Base-by-base conservation (phyloP, 2,113 vertebrate genomes). In the Piaya cayana region DNA sequence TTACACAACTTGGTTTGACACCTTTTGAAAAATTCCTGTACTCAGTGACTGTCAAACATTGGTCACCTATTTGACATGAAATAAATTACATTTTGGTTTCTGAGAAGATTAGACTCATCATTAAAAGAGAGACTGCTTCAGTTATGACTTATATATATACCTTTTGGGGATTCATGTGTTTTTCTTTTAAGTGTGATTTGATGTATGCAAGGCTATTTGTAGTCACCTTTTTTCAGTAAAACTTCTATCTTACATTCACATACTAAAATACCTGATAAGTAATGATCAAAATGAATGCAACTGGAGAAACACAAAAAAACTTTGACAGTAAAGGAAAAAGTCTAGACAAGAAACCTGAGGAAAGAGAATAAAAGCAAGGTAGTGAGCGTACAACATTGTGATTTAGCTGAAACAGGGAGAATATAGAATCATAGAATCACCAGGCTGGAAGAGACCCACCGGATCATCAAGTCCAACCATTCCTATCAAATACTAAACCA, bases 351-450 rank as follows among this genome's bases (percentile, higher is more conserved):
- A 60, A 92, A 83, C 45, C n/a, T 69, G 70, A 52, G 30, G 36
- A 78, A 72, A 25, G 30, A 81, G 39, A 95, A 89, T 75, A 86
- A 90, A 95, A 92, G 49, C 34, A 89, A 91, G 21, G 64, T 52
- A 70, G 39, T 29, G 23, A 78, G 56, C 0, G 0, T 71, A 32
- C 43, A 49, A 83, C 69, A 79, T 18, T 2, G 1, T 5, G 5
- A 89, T 53, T 91, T 86, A 60, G 30, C 18, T 84, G 49, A 93
- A 96, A 93, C n/a, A n/a, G n/a, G n/a, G n/a, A n/a, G n/a, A n/a
- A n/a, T n/a, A n/a, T n/a, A n/a, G n/a, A n/a, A n/a, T n/a, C n/a
- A n/a, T n/a, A n/a, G n/a, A n/a, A n/a, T n/a, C n/a, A n/a, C n/a
- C n/a, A n/a, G n/a, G n/a, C n/a, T n/a, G n/a, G n/a, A n/a, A n/a